Evolutionary conservation across 2,888 invertebrate genomes (phyloP).

Genomic region (Parochlus steinenii): DNA sequence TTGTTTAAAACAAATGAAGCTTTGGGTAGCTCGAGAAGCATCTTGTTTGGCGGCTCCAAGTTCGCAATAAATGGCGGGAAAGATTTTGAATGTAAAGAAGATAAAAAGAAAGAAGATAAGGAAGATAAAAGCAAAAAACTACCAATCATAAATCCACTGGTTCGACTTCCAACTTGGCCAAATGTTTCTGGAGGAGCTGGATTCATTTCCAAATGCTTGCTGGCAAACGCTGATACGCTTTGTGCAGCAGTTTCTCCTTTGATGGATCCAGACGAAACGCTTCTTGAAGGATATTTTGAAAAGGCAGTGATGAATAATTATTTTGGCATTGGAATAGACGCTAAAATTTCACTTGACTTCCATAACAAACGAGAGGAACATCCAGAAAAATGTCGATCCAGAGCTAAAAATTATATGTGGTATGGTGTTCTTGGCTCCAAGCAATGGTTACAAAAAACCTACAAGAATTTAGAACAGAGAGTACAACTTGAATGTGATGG

Average conservation of each 20-base stretch:
- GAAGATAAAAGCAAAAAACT: slow-evolving; percentile 49
- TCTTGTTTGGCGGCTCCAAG: slow-evolving; percentile 31
- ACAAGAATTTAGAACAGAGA: slow-evolving; percentile 87
- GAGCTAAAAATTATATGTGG: slow-evolving; percentile 96
- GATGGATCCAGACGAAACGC: slow-evolving; percentile 81
- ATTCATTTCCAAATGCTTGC: slow-evolving; percentile 83
- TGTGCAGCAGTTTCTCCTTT: slow-evolving; percentile 93
- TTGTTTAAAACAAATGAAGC: slow-evolving; percentile 45
- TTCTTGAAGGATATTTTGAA: slow-evolving; percentile 79
- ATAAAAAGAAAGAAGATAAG: slow-evolving; percentile 23
- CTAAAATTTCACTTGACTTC: slow-evolving; percentile 92
- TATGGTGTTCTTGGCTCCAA: slow-evolving; percentile 54
- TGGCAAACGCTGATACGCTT: slow-evolving; percentile 90
- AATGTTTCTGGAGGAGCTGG: slow-evolving; percentile 60
- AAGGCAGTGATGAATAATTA: slow-evolving; percentile 98
- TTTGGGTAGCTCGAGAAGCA: slow-evolving; percentile 40
- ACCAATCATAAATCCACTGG: slow-evolving; percentile 81
- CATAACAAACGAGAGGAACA: slow-evolving; percentile 94
- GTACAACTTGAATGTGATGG: slow-evolving; percentile 95
- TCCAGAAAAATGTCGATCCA: slow-evolving; percentile 86
- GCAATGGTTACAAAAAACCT: slow-evolving; percentile 74
- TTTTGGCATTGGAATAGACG: slow-evolving; percentile 95
- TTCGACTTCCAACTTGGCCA: slow-evolving; percentile 76
- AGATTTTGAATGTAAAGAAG: slow-evolving; percentile 27
- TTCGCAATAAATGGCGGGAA: slow-evolving; percentile 27